A percentile compares a stretch with the other conserved stretches of the same genome.
These are phyloP conservation scores for Lithobates pipiens DNA, from an alignment of 2,797 vertebrate species.

Conservation along the genomic window DNA sequence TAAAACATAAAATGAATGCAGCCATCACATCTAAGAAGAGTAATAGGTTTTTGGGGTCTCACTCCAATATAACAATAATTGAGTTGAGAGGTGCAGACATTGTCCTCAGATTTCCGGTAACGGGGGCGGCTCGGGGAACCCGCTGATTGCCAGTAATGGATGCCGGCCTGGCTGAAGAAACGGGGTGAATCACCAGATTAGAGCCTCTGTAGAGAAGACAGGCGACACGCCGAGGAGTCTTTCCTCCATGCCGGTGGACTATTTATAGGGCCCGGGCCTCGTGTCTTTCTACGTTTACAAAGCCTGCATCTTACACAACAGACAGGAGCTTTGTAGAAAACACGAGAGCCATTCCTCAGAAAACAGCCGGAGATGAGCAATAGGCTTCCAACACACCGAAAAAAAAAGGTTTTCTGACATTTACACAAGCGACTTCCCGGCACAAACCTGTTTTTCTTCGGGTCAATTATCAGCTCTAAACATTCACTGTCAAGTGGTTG, in stretches of 20 bases:
- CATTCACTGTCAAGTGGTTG: constrained; percentile 11
- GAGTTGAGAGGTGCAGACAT: no score
- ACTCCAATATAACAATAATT: no score
- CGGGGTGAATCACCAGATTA: constrained; percentile 28
- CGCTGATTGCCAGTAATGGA: not conserved
- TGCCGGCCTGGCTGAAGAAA: not conserved
- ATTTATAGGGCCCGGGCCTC: constrained; percentile 15
- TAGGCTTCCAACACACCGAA: not conserved
- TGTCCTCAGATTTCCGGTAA: no score
- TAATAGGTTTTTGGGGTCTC: no score
- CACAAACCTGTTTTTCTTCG: not conserved
- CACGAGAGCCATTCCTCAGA: not conserved
- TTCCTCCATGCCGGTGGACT: not conserved
- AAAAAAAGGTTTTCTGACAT: not conserved
- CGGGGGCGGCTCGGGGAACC: no score
- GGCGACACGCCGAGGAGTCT: constrained; percentile 22
- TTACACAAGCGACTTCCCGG: constrained; percentile 19
- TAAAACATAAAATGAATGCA: no score
- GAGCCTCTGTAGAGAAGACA: constrained; percentile 23
- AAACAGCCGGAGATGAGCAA: constrained; percentile 10
- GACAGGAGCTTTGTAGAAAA: not conserved
- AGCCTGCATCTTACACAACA: constrained; percentile 13
- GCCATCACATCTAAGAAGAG: no score
- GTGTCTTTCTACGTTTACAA: constrained; percentile 32
- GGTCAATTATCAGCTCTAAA: constrained; percentile 22